These are phyloP conservation scores for Centrocercus urophasianus DNA, from an alignment of 2,113 vertebrate species.

Conservation along the genomic window DNA sequence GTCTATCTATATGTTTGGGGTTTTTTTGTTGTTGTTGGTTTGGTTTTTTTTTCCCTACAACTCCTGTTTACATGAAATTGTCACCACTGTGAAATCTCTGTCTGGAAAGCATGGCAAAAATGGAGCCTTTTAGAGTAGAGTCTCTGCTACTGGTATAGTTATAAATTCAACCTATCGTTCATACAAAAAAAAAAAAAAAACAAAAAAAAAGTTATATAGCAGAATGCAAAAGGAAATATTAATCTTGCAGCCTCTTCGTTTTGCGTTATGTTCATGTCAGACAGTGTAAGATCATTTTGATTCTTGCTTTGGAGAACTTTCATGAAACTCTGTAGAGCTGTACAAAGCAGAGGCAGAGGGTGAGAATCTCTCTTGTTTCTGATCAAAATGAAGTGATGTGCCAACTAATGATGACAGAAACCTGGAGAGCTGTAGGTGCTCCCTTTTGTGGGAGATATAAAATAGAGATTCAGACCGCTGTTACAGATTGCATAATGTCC, in stretches of 20 bases:
- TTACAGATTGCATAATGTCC: conserved; percentile 20
- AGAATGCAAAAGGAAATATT: not conserved
- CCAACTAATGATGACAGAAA: conserved; percentile 29
- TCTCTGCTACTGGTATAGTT: not conserved
- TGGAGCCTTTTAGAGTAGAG: not conserved
- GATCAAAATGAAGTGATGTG: conserved; percentile 15
- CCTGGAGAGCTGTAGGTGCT: conserved; percentile 29
- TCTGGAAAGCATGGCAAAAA: not conserved
- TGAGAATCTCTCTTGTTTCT: conserved; percentile 29
- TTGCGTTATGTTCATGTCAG: not conserved
- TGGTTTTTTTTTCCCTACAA: not conserved
- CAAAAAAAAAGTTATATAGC: not conserved
- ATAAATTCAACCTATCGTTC: not conserved
- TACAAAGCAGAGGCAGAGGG: not conserved
- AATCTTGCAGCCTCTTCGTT: conserved; percentile 11
- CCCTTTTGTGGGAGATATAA: conserved; percentile 1
- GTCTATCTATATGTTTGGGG: too few species aligned
- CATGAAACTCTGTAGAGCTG: not conserved
- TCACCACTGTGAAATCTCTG: not conserved
- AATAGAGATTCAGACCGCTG: not conserved
- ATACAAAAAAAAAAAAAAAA: not conserved
- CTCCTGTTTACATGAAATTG: not conserved
- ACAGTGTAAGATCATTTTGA: not conserved
- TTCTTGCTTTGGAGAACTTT: conserved; percentile 37
- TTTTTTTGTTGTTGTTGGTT: too few species aligned